A percentile compares a stretch with the other conserved stretches of the same genome.
Conservation (phyloP, 2,797 vertebrate genomes). For the Pseudocheirus occidentalis region DNA sequence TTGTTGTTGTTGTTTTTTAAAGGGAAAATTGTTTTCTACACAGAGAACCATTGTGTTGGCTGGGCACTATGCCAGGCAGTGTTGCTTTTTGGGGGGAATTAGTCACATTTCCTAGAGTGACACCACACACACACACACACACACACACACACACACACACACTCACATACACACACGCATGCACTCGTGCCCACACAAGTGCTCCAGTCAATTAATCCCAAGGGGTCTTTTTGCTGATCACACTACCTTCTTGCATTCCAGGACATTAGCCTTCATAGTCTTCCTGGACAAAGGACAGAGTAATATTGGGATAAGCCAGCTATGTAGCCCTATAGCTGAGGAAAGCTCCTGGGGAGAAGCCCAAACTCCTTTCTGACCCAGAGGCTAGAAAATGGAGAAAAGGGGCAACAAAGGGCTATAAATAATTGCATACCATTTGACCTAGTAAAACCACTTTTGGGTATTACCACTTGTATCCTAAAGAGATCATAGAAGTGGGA, state of each 20-base stretch:
- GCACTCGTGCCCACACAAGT: background rate
- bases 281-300: background rate
- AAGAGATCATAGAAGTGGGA: too few species aligned
- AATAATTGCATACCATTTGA: too few species aligned
- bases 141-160: background rate
- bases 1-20: background rate
- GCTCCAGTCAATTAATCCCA: background rate
- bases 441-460: too few species aligned
- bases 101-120: background rate
- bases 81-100: background rate
- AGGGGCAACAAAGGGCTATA: too few species aligned
- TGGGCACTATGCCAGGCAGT: background rate
- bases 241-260: background rate
- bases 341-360: background rate
- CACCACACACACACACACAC: background rate
- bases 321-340: background rate
- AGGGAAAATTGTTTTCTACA: background rate
- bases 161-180: background rate
- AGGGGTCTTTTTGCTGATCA: background rate
- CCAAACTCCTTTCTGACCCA: background rate
- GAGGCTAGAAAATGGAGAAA: background rate
- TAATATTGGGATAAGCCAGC: background rate
- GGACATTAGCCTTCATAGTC: background rate
- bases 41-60: background rate
- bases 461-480: too few species aligned